Evolutionary conservation across 2,113 vertebrate genomes (phyloP).

Genomic region (Tetrao urogallus): DNA sequence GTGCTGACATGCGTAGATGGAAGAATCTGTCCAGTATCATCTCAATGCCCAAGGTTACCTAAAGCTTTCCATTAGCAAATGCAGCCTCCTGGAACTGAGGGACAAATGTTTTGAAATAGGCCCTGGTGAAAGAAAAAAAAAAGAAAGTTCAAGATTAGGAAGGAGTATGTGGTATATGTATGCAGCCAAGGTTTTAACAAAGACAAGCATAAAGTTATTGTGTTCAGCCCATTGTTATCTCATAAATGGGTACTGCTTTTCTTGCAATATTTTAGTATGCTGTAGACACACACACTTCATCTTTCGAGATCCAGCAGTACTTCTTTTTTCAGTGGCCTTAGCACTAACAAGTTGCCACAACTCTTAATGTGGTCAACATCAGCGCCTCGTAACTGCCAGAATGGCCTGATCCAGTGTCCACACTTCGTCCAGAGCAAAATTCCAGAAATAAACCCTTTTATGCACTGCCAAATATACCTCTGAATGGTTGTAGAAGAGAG

Average conservation of each 20-base stretch:
- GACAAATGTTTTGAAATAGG: slow-evolving; percentile 95
- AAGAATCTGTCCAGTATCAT: slow-evolving; percentile 55
- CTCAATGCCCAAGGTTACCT: slow-evolving; percentile 65
- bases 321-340: background rate
- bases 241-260: background rate
- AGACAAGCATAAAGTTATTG: background rate
- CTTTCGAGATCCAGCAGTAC: background rate
- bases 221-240: accelerated
- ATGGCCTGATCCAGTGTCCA: background rate
- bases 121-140: slow-evolving; percentile 76
- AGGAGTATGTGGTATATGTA: background rate
- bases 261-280: background rate
- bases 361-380: background rate
- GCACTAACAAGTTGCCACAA: background rate
- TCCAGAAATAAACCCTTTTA: background rate
- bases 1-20: slow-evolving; percentile 48
- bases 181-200: background rate
- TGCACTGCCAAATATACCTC: background rate
- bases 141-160: slow-evolving; percentile 61
- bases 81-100: slow-evolving; percentile 99
- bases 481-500: background rate
- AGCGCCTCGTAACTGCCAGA: background rate
- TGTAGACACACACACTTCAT: background rate
- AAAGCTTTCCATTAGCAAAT: slow-evolving; percentile 97
- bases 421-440: background rate